Conservation (phyloP, 1,140 invertebrate species). For the Stegodyphus mimosarum region DNA sequence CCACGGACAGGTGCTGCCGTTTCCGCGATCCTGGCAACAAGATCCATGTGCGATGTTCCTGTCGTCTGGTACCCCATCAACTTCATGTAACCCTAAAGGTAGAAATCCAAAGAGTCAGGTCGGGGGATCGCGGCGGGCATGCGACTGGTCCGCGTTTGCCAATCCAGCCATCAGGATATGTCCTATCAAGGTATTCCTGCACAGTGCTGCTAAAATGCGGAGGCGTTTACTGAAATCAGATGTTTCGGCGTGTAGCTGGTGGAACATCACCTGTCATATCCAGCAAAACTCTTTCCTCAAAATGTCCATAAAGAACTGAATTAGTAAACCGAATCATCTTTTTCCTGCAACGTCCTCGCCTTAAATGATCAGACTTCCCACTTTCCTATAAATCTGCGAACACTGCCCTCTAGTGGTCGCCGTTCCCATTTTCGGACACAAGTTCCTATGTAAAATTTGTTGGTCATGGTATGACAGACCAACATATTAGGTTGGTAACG, state of each 20-base stretch:
- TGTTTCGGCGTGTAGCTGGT: background rate
- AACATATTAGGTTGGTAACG: background rate
- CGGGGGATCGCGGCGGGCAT: background rate
- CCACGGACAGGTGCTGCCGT: background rate
- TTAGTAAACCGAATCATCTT: background rate
- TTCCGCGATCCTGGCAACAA: background rate
- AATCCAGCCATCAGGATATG: background rate
- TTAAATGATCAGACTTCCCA: background rate
- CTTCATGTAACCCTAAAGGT: background rate
- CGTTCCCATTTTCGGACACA: background rate
- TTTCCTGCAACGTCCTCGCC: background rate
- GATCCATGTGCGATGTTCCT: background rate
- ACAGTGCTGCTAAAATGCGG: background rate
- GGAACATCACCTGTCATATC: background rate
- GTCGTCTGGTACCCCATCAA: background rate
- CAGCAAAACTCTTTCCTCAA: background rate
- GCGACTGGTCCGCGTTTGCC: background rate
- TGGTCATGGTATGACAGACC: constrained; percentile 1
- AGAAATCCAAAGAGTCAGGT: background rate
- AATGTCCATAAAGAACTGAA: background rate
- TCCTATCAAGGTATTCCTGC: background rate
- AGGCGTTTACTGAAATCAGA: background rate
- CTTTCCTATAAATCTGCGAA: background rate
- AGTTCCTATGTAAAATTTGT: background rate
- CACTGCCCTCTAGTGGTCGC: background rate